A percentile compares a stretch with the other conserved stretches of the same genome.
Evolutionary conservation across 2,888 invertebrate species (phyloP).

Genomic region (Drosophila setosimentum): DNA sequence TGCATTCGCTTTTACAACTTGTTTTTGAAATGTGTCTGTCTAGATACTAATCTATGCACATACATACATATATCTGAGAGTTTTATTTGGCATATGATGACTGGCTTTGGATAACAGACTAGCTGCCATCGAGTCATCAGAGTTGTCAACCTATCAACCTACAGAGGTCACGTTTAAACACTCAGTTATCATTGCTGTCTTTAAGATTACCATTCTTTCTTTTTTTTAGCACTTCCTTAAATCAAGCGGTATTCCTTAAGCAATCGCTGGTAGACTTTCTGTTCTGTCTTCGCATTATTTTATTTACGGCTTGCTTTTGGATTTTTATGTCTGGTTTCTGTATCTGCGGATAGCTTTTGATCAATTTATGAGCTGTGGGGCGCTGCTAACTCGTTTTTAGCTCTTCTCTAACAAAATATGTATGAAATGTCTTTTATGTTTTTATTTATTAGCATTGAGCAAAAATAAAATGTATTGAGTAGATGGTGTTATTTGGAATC

Average conservation of each 20-base stretch:
- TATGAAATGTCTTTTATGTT: neutral
- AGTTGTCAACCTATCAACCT: constrained; percentile 29
- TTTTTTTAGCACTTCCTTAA: neutral
- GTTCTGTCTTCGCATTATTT: constrained; percentile 6
- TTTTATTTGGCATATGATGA: constrained; percentile 20
- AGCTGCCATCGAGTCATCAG: constrained; percentile 10
- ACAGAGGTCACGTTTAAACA: neutral
- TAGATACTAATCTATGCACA: constrained; percentile 19
- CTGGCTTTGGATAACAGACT: neutral
- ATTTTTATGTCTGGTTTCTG: constrained; percentile 42
- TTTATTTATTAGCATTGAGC: neutral
- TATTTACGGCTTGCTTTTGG: constrained; percentile 4
- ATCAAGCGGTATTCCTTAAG: neutral
- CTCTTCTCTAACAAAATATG: neutral
- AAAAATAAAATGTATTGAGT: neutral
- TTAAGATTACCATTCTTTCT: neutral
- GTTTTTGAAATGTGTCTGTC: constrained; percentile 40
- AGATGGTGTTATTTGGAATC: neutral
- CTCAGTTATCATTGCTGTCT: constrained; percentile 1
- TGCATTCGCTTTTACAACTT: constrained; percentile 55
- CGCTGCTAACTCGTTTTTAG: constrained; percentile 19
- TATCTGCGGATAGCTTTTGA: constrained; percentile 30
- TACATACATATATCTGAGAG: constrained; percentile 17
- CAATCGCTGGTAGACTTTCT: neutral
- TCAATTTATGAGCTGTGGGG: constrained; percentile 48